A percentile compares a stretch with the other conserved stretches of the same genome.
Conservation (phyloP, 2,888 invertebrate species). For the Eupithecia subumbrata region DNA sequence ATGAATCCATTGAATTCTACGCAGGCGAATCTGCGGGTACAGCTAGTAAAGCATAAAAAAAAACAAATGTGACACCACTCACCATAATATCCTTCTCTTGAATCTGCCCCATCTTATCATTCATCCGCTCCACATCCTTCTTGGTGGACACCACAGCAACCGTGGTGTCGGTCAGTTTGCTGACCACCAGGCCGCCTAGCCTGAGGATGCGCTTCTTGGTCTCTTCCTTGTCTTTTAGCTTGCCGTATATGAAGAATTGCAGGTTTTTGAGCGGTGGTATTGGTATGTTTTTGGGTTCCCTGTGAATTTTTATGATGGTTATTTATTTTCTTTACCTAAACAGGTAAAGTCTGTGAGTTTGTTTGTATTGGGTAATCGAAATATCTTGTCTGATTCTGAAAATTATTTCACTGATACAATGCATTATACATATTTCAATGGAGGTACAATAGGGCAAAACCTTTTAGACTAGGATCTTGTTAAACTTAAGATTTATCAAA, state of each 20-base stretch:
- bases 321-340: neutral
- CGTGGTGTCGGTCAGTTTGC: conserved; percentile 85
- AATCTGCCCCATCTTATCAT: conserved; percentile 86
- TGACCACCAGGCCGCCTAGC: conserved; percentile 90
- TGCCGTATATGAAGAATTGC: conserved; percentile 88
- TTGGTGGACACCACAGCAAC: conserved; percentile 90
- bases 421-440: too few relatives aligned
- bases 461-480: too few relatives aligned
- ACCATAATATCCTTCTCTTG: conserved; percentile 88
- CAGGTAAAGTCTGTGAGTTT: too few relatives aligned
- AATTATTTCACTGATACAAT: too few relatives aligned
- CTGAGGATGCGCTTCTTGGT: conserved; percentile 87
- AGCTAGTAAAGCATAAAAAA: too few relatives aligned
- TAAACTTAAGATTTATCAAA: too few relatives aligned
- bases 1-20: too few relatives aligned
- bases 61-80: conserved; percentile 1
- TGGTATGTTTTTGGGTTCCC: conserved; percentile 87
- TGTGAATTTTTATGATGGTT: conserved; percentile 47
- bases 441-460: too few relatives aligned
- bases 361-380: too few relatives aligned
- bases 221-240: conserved; percentile 83
- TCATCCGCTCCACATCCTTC: conserved; percentile 87
- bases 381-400: too few relatives aligned
- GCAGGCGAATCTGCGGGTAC: too few relatives aligned
- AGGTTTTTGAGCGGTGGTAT: conserved; percentile 89